phyloP scores from a whole-genome alignment of 2,113 vertebrate genomes.

The Orthonyx spaldingii region DNA sequence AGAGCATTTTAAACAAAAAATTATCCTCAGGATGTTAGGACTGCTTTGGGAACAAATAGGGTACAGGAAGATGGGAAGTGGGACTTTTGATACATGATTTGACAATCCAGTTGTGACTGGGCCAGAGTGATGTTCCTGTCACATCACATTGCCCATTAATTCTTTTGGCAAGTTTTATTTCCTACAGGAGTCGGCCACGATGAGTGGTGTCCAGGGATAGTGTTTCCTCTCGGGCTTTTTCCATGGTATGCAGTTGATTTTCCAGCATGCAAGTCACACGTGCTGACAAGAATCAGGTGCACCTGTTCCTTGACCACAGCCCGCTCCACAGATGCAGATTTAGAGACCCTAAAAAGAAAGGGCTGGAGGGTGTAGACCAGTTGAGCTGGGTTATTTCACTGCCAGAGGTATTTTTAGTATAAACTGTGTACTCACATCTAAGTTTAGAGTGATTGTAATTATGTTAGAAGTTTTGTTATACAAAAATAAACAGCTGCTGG shows the following conservation, averaged over 20 bases:
- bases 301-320: not conserved
- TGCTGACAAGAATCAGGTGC: not conserved
- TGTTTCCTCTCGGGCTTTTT: slow-evolving; percentile 15
- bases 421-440: not conserved
- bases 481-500: slow-evolving; percentile 28
- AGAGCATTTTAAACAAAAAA: not conserved
- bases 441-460: slow-evolving; percentile 33
- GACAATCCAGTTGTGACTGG: not conserved
- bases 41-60: not conserved
- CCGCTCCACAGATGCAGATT: not conserved
- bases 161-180: slow-evolving; percentile 17
- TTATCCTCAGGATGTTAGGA: not conserved
- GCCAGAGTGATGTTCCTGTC: not conserved
- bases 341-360: not conserved
- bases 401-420: slow-evolving; percentile 6
- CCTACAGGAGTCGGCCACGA: not conserved
- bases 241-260: not conserved
- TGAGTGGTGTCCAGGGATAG: not conserved
- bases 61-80: not conserved
- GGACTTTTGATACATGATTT: not conserved
- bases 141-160: not conserved
- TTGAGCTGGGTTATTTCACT: not conserved
- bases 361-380: not conserved
- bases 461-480: slow-evolving; percentile 12
- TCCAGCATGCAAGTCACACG: not conserved